Evolutionary conservation across 2,113 vertebrate species (phyloP).

Genomic region (Eolophus roseicapilla): DNA sequence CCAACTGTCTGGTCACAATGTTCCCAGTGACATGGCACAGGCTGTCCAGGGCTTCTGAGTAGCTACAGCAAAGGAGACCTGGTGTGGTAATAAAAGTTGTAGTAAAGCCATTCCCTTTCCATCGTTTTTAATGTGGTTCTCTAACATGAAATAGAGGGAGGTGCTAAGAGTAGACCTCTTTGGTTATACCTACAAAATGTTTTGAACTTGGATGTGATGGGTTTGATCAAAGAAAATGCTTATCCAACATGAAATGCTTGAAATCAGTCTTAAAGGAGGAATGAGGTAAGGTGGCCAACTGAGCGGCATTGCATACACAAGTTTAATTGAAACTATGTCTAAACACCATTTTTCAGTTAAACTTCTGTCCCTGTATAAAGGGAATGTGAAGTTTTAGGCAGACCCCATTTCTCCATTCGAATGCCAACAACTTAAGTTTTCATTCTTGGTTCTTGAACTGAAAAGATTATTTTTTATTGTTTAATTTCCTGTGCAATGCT

Average conservation of each 20-base stretch:
- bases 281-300: background rate
- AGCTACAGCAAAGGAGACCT: background rate
- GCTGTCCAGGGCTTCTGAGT: background rate
- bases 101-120: background rate
- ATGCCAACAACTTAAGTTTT: background rate
- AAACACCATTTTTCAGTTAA: background rate
- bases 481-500: slow-evolving; percentile 60
- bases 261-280: background rate
- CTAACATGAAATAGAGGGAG: background rate
- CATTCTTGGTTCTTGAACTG: background rate
- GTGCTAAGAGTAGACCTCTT: background rate
- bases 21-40: fast-evolving
- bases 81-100: background rate
- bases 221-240: background rate
- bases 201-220: background rate
- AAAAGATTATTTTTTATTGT: background rate
- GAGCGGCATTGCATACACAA: background rate
- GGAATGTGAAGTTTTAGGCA: background rate
- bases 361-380: background rate
- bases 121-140: background rate
- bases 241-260: background rate
- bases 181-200: background rate
- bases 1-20: background rate
- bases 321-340: background rate
- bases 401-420: background rate